Percentiles rank a stretch among this genome's conserved stretches.
phyloP scores from a whole-genome alignment of 1,140 invertebrate species.

The Cotesia typhae region DNA sequence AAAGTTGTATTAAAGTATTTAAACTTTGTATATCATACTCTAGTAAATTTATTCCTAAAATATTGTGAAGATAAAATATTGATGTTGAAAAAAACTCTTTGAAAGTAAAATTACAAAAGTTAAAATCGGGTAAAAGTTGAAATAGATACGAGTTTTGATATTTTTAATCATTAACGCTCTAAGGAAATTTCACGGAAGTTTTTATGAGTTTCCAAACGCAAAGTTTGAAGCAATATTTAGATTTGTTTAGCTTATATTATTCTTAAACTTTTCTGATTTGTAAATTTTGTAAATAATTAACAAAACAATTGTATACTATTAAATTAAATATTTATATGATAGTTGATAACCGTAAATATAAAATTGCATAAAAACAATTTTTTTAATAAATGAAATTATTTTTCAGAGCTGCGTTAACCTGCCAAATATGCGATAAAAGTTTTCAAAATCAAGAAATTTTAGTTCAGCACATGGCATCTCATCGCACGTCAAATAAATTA shows the following conservation, averaged over 20 bases:
- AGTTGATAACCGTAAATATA: too few relatives aligned
- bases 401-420: slow-evolving; percentile 55
- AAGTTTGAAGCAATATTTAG: slow-evolving; percentile 7
- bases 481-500: slow-evolving; percentile 63
- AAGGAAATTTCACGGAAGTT: not conserved
- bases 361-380: not conserved
- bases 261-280: too few relatives aligned
- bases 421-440: slow-evolving; percentile 67
- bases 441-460: slow-evolving; percentile 66
- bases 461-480: slow-evolving; percentile 64
- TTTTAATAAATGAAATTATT: slow-evolving; percentile 25
- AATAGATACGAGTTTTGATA: too few relatives aligned
- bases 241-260: not conserved
- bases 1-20: slow-evolving; percentile 21
- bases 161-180: too few relatives aligned
- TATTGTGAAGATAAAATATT: too few relatives aligned
- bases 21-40: not conserved
- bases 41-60: too few relatives aligned
- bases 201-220: slow-evolving; percentile 1
- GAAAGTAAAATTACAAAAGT: slow-evolving; percentile 8
- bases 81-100: too few relatives aligned
- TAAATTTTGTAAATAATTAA: too few relatives aligned
- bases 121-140: too few relatives aligned
- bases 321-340: too few relatives aligned
- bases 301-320: too few relatives aligned